Base-by-base conservation (phyloP, 2,113 vertebrate species). In the Poecilia latipinna region DNA sequence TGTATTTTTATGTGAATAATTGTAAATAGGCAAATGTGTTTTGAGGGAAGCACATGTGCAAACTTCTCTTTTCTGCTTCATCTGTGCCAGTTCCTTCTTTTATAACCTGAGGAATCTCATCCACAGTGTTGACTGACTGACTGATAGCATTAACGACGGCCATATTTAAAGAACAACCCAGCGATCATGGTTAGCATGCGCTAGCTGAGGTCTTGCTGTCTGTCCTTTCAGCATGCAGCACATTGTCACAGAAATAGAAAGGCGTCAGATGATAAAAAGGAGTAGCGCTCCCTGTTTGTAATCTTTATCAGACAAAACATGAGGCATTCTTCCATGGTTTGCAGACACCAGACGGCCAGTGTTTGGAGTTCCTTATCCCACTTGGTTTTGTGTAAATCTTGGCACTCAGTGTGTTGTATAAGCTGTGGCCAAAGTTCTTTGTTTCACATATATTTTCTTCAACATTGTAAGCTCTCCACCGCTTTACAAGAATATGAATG, bases 1-100 rank as follows among this genome's bases (percentile, higher is more conserved):
- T 75, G 86, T 92, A 87, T 70, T 90, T 88, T 85, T 82, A 71
- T 94, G 91, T 93, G 73, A 83, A 93, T 91, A 37, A 88, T 72
- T 94, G 93, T 93, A 92, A 91, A 93, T 91, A 92, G 31, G 75
- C 11, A 5, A 51, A 78, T 65, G 4, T 4, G 28, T 63, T 44
- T 22, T 2, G 19, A 26, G 13, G 42, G 42, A 67, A 63, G 12
- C 32, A 22, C 70, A 28, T 73, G 64, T 28, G 51, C 51, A 57
- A 57, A n/a, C 35, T 39, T 65, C 8, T 31, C 15, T 66, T 75
- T 67, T 74, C 8, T 65, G 26, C 12, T 65, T 75, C 6, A 74
- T 71, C 6, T 31, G 29, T 75, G 67, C 62, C 74, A 19, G 29
- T 19, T 26, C 31, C 1, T 3, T 61, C n/a, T 54, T n/a, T 68